A percentile compares a stretch with the other conserved stretches of the same genome.
phyloP scores from a whole-genome alignment of 2,113 vertebrate species.

The Tragelaphus imberbis region DNA sequence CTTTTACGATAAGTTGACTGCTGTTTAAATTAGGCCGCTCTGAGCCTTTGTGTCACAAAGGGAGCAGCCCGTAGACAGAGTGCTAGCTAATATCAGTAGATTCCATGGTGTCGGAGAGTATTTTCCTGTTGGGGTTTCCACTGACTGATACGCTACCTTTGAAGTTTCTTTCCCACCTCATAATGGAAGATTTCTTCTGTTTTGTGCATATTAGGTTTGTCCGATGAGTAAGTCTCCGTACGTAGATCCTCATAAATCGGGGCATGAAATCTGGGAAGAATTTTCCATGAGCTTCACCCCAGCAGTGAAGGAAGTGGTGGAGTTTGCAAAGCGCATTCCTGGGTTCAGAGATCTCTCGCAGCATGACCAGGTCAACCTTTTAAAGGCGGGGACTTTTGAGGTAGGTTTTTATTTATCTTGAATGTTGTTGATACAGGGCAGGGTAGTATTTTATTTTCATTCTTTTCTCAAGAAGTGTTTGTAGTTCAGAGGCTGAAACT shows the following conservation, averaged over 20 bases:
- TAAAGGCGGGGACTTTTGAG: slow-evolving; percentile 98
- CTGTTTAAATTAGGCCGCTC: neutral
- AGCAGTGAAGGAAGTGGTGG: slow-evolving; percentile 96
- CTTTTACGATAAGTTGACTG: neutral
- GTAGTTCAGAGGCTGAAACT: neutral
- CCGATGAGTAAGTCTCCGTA: slow-evolving; percentile 93
- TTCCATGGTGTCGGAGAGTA: neutral
- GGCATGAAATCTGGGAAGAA: slow-evolving; percentile 98
- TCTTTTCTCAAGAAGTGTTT: slow-evolving; percentile 4
- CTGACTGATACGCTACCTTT: neutral
- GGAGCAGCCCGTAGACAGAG: neutral
- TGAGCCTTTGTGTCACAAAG: neutral
- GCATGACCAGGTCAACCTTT: slow-evolving; percentile 94
- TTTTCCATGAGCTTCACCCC: slow-evolving; percentile 98
- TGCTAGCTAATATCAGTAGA: neutral
- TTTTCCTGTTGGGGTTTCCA: neutral
- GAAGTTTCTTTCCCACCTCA: neutral
- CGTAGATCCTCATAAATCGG: slow-evolving; percentile 91
- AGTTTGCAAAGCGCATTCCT: slow-evolving; percentile 95
- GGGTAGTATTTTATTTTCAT: neutral
- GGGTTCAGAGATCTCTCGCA: slow-evolving; percentile 95
- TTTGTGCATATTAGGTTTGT: slow-evolving; percentile 85
- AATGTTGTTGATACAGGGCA: neutral
- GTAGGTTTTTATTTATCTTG: slow-evolving; percentile 77
- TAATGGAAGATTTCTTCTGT: slow-evolving; percentile 52